Percentiles rank a stretch among this genome's conserved stretches.
Conservation (phyloP, 2,113 vertebrate genomes). For the Nibea albiflora region DNA sequence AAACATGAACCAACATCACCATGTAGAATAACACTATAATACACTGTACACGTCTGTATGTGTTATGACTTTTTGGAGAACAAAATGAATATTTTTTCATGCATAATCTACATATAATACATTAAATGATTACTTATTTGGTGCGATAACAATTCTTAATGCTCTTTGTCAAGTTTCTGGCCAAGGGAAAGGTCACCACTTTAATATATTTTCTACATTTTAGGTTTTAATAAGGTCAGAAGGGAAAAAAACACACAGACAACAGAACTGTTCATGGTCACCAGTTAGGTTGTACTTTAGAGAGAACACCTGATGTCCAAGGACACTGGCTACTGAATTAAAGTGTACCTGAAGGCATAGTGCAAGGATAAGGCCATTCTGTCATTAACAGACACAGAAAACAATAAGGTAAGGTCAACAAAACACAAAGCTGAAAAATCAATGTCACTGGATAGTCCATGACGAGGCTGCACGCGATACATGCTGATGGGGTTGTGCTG, state of each 20-base stretch:
- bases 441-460: background rate
- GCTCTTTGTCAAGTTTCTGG: background rate
- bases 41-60: background rate
- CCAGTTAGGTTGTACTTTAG: conserved; percentile 94
- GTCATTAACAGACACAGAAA: conserved; percentile 23
- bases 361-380: conserved; percentile 51
- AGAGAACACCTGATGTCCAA: conserved; percentile 96
- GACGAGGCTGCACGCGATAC: background rate
- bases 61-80: background rate
- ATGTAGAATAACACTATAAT: background rate
- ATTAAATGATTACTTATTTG: background rate
- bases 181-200: background rate
- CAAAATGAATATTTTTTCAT: background rate
- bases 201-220: background rate
- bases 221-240: background rate
- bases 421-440: background rate
- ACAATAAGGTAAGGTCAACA: background rate
- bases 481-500: background rate
- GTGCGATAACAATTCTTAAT: background rate
- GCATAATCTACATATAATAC: background rate
- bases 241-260: background rate
- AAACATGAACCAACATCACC: no score
- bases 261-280: conserved; percentile 89
- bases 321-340: conserved; percentile 91
- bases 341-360: conserved; percentile 92